A percentile compares a stretch with the other conserved stretches of the same genome.
phyloP scores from a whole-genome alignment of 2,888 invertebrate species.

The Ectemnius continuus region DNA sequence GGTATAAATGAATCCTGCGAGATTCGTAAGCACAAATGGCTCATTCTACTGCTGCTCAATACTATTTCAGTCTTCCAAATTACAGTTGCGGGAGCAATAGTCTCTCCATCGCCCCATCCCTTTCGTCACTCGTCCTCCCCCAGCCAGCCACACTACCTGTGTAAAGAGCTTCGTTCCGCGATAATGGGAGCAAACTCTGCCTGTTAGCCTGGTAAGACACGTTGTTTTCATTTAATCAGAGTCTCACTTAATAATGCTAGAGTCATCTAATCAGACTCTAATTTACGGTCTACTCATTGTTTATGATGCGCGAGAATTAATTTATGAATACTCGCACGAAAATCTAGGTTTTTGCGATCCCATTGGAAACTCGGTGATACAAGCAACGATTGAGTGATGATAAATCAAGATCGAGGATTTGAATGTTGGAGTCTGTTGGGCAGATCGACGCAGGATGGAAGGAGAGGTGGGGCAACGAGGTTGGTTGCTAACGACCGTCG shows the following conservation, averaged over 20 bases:
- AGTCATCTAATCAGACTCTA: too few relatives aligned
- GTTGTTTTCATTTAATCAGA: slow-evolving; percentile 1
- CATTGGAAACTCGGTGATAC: too few relatives aligned
- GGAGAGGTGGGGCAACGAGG: slow-evolving; percentile 42
- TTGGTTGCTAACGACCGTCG: slow-evolving; percentile 75
- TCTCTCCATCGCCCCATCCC: slow-evolving; percentile 15
- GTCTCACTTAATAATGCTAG: too few relatives aligned
- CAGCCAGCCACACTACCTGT: neutral
- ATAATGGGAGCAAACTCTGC: neutral
- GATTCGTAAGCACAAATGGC: slow-evolving; percentile 59
- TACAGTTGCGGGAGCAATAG: slow-evolving; percentile 54
- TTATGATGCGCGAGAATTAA: too few relatives aligned
- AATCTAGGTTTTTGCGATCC: too few relatives aligned
- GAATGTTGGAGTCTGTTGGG: slow-evolving; percentile 52
- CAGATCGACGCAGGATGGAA: slow-evolving; percentile 18
- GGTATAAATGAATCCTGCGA: slow-evolving; percentile 71
- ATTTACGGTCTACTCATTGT: too few relatives aligned
- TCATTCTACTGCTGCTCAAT: slow-evolving; percentile 60
- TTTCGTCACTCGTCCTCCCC: neutral
- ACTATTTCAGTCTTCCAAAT: slow-evolving; percentile 67
- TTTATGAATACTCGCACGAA: too few relatives aligned
- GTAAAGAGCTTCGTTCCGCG: neutral
- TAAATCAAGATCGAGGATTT: slow-evolving; percentile 45
- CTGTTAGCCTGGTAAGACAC: neutral
- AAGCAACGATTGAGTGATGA: slow-evolving; percentile 33